phyloP scores from a whole-genome alignment of 2,797 vertebrate species.

The Pteronotus mesoamericanus region DNA sequence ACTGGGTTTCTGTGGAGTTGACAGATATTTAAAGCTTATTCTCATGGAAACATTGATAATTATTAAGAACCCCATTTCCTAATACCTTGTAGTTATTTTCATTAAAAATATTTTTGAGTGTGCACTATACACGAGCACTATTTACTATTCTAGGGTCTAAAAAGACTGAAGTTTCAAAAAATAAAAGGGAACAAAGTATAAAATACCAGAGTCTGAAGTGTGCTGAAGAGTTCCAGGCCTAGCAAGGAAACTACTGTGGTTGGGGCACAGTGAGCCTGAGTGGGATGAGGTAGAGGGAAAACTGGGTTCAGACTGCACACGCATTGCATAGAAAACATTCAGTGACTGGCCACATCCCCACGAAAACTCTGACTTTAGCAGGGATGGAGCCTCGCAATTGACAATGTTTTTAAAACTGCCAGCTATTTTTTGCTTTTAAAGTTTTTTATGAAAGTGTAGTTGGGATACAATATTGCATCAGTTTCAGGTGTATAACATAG shows the following conservation, averaged over 20 bases:
- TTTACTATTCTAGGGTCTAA: neutral
- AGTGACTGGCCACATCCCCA: accelerated
- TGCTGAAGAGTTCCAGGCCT: neutral
- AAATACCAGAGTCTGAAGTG: too few species aligned
- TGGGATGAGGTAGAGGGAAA: neutral
- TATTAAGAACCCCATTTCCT: neutral
- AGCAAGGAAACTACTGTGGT: neutral
- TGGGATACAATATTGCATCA: neutral
- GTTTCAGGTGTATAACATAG: neutral
- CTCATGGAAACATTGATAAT: neutral
- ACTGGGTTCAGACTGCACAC: neutral
- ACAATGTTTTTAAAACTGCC: neutral
- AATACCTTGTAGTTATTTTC: neutral
- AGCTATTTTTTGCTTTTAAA: neutral
- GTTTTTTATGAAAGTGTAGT: neutral
- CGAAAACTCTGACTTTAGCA: neutral
- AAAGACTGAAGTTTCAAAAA: neutral
- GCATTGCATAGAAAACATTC: neutral
- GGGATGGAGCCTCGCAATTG: neutral
- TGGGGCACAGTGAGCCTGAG: neutral
- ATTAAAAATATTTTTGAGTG: neutral
- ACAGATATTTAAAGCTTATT: neutral
- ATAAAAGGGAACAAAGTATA: neutral
- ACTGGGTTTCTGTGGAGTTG: neutral
- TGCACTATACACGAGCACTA: neutral